Evolutionary conservation across 2,797 vertebrate genomes (phyloP).

Genomic region (Pogoniulus pusillus): DNA sequence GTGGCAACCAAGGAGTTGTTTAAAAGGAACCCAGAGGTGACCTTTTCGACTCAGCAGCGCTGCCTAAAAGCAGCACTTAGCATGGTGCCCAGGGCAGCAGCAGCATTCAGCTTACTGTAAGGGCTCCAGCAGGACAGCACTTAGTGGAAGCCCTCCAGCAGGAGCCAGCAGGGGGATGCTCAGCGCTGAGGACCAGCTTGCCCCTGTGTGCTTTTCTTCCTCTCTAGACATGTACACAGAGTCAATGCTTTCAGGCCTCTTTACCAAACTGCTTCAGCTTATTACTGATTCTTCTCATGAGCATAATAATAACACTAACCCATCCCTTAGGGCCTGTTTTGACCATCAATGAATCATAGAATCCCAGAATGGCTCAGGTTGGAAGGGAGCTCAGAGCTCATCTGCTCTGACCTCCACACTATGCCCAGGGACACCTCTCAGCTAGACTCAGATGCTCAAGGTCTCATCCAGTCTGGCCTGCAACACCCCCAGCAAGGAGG

Average conservation of each 20-base stretch:
- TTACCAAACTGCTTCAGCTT: not conserved
- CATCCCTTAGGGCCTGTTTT: not conserved
- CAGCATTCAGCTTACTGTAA: not conserved
- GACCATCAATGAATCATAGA: not conserved
- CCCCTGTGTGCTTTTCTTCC: not conserved
- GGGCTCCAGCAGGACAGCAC: not conserved
- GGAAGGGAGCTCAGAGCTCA: too few relatives aligned
- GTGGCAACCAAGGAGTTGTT: not conserved
- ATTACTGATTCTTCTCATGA: not conserved
- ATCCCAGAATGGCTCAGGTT: too few relatives aligned
- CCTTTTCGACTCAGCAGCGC: not conserved
- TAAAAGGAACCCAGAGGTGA: conserved; percentile 13
- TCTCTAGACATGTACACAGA: not conserved
- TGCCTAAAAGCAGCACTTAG: conserved; percentile 12
- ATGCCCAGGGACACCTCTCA: too few relatives aligned
- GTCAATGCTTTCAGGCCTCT: not conserved
- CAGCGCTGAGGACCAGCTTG: not conserved
- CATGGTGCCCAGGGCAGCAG: not conserved
- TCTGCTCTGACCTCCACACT: too few relatives aligned
- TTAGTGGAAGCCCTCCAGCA: not conserved
- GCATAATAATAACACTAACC: not conserved
- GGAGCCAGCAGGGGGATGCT: not conserved
- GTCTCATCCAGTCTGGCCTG: too few relatives aligned
- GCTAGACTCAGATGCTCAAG: too few relatives aligned
- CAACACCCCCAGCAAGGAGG: too few relatives aligned